These are phyloP conservation scores for Maniola jurtina DNA, from an alignment of 1,140 invertebrate species.

Conservation along the genomic window DNA sequence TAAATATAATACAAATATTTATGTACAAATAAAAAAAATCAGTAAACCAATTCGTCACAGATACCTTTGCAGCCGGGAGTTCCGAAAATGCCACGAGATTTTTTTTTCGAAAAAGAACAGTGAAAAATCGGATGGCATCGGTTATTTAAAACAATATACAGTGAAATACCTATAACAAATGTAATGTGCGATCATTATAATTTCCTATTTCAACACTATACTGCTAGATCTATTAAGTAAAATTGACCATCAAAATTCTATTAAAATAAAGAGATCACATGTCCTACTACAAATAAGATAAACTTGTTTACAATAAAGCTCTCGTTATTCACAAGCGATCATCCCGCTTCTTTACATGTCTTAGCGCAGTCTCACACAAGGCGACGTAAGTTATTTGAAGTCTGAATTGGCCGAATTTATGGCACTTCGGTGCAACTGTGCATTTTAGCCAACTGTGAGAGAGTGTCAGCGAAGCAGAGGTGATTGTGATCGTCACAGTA, in stretches of 20 bases:
- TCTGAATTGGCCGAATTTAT: too few relatives aligned
- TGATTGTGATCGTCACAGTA: too few relatives aligned
- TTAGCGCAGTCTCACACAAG: neutral
- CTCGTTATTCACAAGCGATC: constrained; percentile 59
- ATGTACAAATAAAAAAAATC: constrained; percentile 57
- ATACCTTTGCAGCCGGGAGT: constrained; percentile 31
- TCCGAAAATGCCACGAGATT: constrained; percentile 39
- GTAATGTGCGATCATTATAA: constrained; percentile 54
- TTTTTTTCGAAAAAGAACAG: constrained; percentile 13
- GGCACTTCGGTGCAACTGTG: neutral
- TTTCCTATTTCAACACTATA: constrained; percentile 58
- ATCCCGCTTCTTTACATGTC: constrained; percentile 30
- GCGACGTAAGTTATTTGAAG: too few relatives aligned
- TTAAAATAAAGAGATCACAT: constrained; percentile 77
- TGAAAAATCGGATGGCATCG: constrained; percentile 51
- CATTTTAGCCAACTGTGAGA: too few relatives aligned
- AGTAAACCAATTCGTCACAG: constrained; percentile 32
- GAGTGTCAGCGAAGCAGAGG: too few relatives aligned
- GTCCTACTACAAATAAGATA: constrained; percentile 69
- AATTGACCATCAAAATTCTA: constrained; percentile 77
- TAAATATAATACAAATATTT: constrained; percentile 49
- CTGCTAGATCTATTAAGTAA: constrained; percentile 75
- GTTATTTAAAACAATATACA: constrained; percentile 44
- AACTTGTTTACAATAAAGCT: constrained; percentile 70
- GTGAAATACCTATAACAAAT: constrained; percentile 51